Percentiles rank a stretch among this genome's conserved stretches.
Evolutionary conservation across 1,140 invertebrate genomes (phyloP).

Genomic region (Homalodisca vitripennis): DNA sequence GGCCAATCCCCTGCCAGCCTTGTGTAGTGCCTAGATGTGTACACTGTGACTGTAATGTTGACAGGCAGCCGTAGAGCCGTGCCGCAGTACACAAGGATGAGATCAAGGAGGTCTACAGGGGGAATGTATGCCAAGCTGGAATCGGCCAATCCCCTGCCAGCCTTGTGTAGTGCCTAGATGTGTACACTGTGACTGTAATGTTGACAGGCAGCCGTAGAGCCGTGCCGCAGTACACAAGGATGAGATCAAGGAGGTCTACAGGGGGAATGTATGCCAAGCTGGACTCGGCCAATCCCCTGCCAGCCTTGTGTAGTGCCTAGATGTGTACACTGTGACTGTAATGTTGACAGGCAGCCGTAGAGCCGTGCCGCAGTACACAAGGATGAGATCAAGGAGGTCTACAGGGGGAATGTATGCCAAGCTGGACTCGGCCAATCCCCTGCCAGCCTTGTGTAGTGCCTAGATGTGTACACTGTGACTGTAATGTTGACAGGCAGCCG

Average conservation of each 20-base stretch:
- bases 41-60: no score
- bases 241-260: slow-evolving; percentile 90
- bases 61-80: slow-evolving; percentile 75
- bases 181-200: no score
- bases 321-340: no score
- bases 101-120: slow-evolving; percentile 95
- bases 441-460: slow-evolving; percentile 92
- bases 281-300: slow-evolving; percentile 87
- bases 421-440: slow-evolving; percentile 85
- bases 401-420: slow-evolving; percentile 95
- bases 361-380: slow-evolving; percentile 74
- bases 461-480: no score
- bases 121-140: slow-evolving; percentile 89
- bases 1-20: slow-evolving; percentile 94
- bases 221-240: slow-evolving; percentile 74
- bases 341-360: slow-evolving; percentile 69
- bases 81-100: slow-evolving; percentile 76
- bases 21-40: no score
- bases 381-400: slow-evolving; percentile 89
- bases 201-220: slow-evolving; percentile 72
- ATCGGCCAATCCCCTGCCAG: slow-evolving; percentile 89
- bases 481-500: slow-evolving; percentile 64
- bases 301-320: no score
- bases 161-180: no score
- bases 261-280: slow-evolving; percentile 94